Evolutionary conservation across 2,797 vertebrate species (phyloP), one percentile per base, ranked within the genome.

Genomic region (Phrynocephalus forsythii): DNA sequence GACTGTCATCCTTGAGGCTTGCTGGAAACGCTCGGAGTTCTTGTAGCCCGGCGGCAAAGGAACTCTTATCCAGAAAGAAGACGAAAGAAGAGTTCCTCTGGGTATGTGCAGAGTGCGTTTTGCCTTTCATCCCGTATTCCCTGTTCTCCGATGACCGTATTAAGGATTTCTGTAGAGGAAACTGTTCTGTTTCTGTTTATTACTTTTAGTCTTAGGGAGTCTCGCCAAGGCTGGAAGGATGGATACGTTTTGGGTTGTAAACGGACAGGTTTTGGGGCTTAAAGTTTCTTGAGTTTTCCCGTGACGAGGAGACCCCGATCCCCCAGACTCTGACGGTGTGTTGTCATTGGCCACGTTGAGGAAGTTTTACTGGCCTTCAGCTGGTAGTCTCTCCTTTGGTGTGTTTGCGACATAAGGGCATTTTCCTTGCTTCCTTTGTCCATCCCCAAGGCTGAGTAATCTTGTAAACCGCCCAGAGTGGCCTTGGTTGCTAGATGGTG

Each of bases 51-150:
- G 38, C 3, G 28, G 13, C 20, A 20, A 22, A n/a, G 7, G 20
- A 77, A 76, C 18, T 63, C 10, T 10, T 44, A n/a, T 18, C 52
- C 38, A 33, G 18, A 20, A 33, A 6, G 22, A n/a, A n/a, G 38
- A 33, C 10, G 30, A 33, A 4, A 13, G 24, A 38, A 8, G 16
- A 68, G 28, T 1, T 38, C 22, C 22, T 48, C 26, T 85, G 83
- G 33, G n/a, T 52, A 48, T 88, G 77, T 38, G 18, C n/a, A 81
- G 48, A 88, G 77, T 38, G 22, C 24, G 11, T 48, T 72, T 81
- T 9, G 6, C 18, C 15, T 9, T 38, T 20, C 18, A 4, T 30
- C 4, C n/a, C 22, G 3, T 38, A 33, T 28, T 28, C 8, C 50
- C 15, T 4, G 3, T 82, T 72, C 44, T 6, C 9, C 22, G 26